phyloP scores from a whole-genome alignment of 2,797 vertebrate species.

The Spondyliosoma cantharus region DNA sequence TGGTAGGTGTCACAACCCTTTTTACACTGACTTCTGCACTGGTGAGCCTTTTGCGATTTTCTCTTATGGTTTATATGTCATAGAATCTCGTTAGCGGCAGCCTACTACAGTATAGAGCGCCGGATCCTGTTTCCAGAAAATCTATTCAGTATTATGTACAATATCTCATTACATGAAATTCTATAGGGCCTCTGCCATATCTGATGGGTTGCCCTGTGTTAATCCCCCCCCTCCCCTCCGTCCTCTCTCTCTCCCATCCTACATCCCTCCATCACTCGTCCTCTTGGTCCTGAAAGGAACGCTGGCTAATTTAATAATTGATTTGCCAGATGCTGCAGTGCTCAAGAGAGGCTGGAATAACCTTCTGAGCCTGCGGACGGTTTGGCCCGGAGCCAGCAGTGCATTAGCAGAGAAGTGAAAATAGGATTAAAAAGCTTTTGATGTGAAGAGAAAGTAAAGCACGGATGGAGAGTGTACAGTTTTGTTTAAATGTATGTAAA shows the following conservation, averaged over 20 bases:
- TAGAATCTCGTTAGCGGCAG: conserved; percentile 68
- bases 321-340: conserved; percentile 86
- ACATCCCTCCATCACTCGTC: conserved; percentile 75
- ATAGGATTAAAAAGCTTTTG: conserved; percentile 83
- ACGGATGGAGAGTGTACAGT: conserved; percentile 44
- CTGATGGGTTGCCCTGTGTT: conserved; percentile 76
- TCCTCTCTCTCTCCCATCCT: conserved; percentile 44
- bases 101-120: conserved; percentile 62
- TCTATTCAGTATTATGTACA: conserved; percentile 77
- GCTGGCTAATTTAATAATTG: conserved; percentile 86
- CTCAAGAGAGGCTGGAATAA: conserved; percentile 83
- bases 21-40: conserved; percentile 14
- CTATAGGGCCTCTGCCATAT: conserved; percentile 76
- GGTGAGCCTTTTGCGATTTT: conserved; percentile 10
- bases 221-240: conserved; percentile 46
- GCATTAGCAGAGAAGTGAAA: conserved; percentile 83
- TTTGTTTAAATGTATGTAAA: conserved; percentile 73
- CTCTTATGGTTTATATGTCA: conserved; percentile 58
- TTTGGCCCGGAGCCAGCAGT: conserved; percentile 80
- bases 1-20: conserved; percentile 84
- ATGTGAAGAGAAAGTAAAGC: conserved; percentile 66
- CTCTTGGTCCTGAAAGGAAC: conserved; percentile 79
- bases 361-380: conserved; percentile 78
- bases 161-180: conserved; percentile 84
- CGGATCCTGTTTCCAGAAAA: conserved; percentile 76